Evolutionary conservation across 2,797 vertebrate species (phyloP), one percentile per base, ranked within the genome.

Genomic region (Podarcis siculus): DNA sequence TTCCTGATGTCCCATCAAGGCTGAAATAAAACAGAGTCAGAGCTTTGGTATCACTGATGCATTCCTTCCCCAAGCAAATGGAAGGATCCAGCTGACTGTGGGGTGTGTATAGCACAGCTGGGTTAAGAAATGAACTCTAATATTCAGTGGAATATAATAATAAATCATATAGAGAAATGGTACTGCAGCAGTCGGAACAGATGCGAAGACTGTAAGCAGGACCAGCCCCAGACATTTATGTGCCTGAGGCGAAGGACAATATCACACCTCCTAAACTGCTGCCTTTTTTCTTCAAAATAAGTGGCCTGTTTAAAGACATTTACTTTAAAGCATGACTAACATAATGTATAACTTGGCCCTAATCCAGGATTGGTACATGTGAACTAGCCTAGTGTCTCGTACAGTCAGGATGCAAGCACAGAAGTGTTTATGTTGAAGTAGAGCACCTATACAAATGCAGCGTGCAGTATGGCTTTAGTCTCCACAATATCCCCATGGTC

Each of bases 1-100:
- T 92, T 91, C 91, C 93, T 95, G 91, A 94, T 94, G 87, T 84
- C 91, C 0, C 89, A 93, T 91, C 90, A 92, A 89, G 91, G 82
- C 93, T 83, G 86, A 88, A 92, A 85, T 77, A 83, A 78, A 76
- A 39, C 10, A 86, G 71, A 86, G 91, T 37, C 88, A 81, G 90
- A 17, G 32, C 13, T 45, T 69, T 45, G 71, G 69, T 21, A 82
- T 32, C 27, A 61, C 17, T 79, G 49, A 71, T 64, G 66, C 1
- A 66, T 32, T 30, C 5, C 27, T 67, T 55, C n/a, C 4, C 15
- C 23, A 55, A 39, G 12, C 37, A 73, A 64, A 49, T 23, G 7
- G 39, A 75, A 84, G 13, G n/a, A 85, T 45, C 25, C 73, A 27
- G 35, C 61, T 85, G 45, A 64, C 15, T 64, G 8, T 72, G 49